These are phyloP conservation scores for Tetanocera ferruginea DNA, from an alignment of 2,888 invertebrate species.

Conservation along the genomic window DNA sequence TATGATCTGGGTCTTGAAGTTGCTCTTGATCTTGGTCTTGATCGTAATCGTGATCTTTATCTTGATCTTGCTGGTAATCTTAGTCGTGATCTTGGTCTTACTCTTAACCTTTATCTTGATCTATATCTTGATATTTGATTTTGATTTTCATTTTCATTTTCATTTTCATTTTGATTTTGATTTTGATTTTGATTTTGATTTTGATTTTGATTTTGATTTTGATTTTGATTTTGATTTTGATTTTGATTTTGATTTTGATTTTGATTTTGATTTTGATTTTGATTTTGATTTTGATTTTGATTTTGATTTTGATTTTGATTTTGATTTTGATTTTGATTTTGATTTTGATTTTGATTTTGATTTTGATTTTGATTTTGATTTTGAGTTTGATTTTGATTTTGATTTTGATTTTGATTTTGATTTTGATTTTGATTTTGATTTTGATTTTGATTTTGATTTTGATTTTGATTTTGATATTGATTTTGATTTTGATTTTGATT, in stretches of 20 bases:
- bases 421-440: neutral
- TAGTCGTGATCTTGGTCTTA: neutral
- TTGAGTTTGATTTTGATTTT: neutral
- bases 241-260: neutral
- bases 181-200: neutral
- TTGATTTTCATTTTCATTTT: neutral
- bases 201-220: neutral
- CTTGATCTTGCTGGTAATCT: neutral
- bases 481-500: neutral
- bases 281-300: neutral
- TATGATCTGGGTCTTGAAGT: too few species aligned
- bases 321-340: neutral
- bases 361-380: neutral
- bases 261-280: neutral
- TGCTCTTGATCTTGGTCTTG: neutral
- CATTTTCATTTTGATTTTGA: neutral
- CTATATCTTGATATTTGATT: neutral
- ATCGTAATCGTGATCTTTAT: conserved; percentile 9
- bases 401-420: neutral
- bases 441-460: neutral
- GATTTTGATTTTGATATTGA: neutral
- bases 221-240: neutral
- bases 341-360: neutral
- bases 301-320: neutral
- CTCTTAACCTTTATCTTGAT: neutral